phyloP scores from a whole-genome alignment of 2,888 invertebrate genomes.

The Carpatolechia fugitivella region DNA sequence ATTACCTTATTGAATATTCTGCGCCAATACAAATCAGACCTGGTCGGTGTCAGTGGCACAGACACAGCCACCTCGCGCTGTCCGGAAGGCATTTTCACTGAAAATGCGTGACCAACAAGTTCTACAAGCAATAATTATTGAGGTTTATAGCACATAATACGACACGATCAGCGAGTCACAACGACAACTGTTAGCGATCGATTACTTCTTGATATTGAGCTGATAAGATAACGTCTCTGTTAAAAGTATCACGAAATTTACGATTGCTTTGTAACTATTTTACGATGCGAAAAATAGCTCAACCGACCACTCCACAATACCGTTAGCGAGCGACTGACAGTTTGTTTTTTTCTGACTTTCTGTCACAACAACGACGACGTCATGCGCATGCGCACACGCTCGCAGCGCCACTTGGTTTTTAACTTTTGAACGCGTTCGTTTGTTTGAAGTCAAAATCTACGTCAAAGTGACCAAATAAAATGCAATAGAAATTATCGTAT shows the following conservation, averaged over 20 bases:
- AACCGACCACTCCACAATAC: slow-evolving; percentile 28
- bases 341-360: neutral
- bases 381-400: too few relatives aligned
- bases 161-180: slow-evolving; percentile 21
- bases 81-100: slow-evolving; percentile 59
- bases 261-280: slow-evolving; percentile 23
- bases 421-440: too few relatives aligned
- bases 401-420: too few relatives aligned
- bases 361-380: neutral
- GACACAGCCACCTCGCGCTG: slow-evolving; percentile 62
- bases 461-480: too few relatives aligned
- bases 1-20: slow-evolving; percentile 73
- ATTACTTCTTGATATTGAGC: slow-evolving; percentile 35
- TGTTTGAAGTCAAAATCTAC: too few relatives aligned
- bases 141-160: slow-evolving; percentile 39
- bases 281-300: slow-evolving; percentile 31
- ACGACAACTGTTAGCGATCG: slow-evolving; percentile 43
- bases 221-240: slow-evolving; percentile 52
- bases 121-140: slow-evolving; percentile 31
- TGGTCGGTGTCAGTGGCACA: slow-evolving; percentile 65
- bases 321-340: slow-evolving; percentile 32
- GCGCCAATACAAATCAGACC: slow-evolving; percentile 73
- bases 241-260: slow-evolving; percentile 29
- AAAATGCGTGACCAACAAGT: slow-evolving; percentile 32
- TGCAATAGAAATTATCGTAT: too few relatives aligned